These are phyloP conservation scores for Conops quadrifasciatus DNA, from an alignment of 2,888 invertebrate species.

Conservation along the genomic window DNA sequence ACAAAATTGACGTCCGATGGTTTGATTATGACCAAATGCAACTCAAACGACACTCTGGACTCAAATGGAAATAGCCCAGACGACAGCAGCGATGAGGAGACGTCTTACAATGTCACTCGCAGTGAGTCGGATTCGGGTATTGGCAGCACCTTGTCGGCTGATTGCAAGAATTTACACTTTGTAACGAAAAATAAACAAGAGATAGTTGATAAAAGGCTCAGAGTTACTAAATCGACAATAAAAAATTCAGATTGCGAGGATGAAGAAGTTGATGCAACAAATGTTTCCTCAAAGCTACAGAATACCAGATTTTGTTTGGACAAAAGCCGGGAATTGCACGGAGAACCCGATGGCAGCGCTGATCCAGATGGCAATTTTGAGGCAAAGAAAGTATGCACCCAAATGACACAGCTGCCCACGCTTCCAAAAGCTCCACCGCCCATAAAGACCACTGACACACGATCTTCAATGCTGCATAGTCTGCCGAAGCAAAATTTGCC, in stretches of 20 bases:
- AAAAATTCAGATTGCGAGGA: conserved; percentile 64
- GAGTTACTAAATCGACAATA: conserved; percentile 58
- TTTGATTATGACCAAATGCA: conserved; percentile 64
- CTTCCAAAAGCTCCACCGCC: conserved; percentile 69
- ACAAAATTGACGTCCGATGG: conserved; percentile 66
- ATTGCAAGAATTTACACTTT: conserved; percentile 32
- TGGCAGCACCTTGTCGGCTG: conserved; percentile 54
- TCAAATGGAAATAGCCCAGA: conserved; percentile 65
- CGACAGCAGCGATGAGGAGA: conserved; percentile 65
- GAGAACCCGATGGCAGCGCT: conserved; percentile 87
- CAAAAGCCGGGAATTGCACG: conserved; percentile 79
- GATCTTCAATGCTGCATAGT: conserved; percentile 79
- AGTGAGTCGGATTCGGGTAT: conserved; percentile 66
- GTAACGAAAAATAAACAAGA: too few species aligned
- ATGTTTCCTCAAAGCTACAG: conserved; percentile 16
- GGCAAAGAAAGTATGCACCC: conserved; percentile 71
- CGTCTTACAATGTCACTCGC: conserved; percentile 64
- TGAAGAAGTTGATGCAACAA: conserved; percentile 36
- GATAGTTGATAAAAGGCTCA: conserved; percentile 41
- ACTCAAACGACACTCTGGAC: conserved; percentile 63
- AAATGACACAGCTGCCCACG: conserved; percentile 69
- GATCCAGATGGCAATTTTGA: conserved; percentile 76
- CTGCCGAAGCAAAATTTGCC: conserved; percentile 66
- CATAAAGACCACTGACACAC: conserved; percentile 59
- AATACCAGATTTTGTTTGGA: conserved; percentile 60